Base-by-base conservation (phyloP, 1,140 invertebrate genomes). In the Magallana angulata region DNA sequence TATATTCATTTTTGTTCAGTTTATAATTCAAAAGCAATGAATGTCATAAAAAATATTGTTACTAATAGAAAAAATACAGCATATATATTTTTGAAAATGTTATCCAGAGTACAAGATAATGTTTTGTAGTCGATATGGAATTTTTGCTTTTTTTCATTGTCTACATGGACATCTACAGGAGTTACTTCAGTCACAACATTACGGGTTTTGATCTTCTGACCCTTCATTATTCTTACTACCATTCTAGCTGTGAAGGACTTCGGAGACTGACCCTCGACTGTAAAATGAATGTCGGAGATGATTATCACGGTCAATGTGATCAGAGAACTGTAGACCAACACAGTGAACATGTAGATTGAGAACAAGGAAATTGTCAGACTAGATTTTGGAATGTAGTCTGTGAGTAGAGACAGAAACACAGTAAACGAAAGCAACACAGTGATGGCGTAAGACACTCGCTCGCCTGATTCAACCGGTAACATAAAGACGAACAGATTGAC, bases 381-480 rank as follows among this genome's bases (percentile, higher is more conserved):
- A 5, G 83, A 48, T 48, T 48, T 64, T 0, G 84, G 84, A 24
- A 71, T 85, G 16, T 64, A 76, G 48, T 14, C 56, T 18, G 84
- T 9, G 2, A 85, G 62, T 16, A 85, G 6, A 9, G 84, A 71
- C n/a, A 85, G 6, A 57, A 85, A 85, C 4, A 85, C 60, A 57
- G 84, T 14, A 85, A 71, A 76, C 11, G 84, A 85, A n/a, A 85
- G 36, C 14, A 85, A 57, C 9, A 85, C 71, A 8, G 84, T 85
- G 14, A 85, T n/a, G 7, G 84, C 62, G 7, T 71, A 71, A 12
- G 36, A 56, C 9, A 85, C 16, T 24, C 84, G 84, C 64, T 85
- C 84, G 7, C 84, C 84, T 71, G 84, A 76, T 76, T 85, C 62
- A 12, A 85, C 56, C 0, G 64, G 64, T 71, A 85, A 71, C 18